Base-by-base conservation (phyloP, 2,888 invertebrate species). In the Trachelus troglodyta region DNA sequence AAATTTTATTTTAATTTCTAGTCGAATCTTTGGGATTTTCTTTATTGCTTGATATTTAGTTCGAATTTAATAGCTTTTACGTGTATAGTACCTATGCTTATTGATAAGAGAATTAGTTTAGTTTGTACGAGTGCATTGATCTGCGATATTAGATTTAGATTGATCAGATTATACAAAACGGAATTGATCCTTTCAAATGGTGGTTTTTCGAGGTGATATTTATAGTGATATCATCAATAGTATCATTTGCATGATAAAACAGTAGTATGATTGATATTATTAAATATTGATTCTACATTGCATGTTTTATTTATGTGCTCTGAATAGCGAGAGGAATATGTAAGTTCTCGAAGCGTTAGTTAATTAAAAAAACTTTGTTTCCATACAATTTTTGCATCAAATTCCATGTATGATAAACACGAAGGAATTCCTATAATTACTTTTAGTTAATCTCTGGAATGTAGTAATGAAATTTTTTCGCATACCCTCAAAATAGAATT, bases 271-370 rank as follows among this genome's bases (percentile, higher is more conserved):
- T 6, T 15, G 37, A 40, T 15, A 23, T 9, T 40, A 56, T 56
- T 56, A 56, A 15, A 56, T 23, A 56, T 56, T 23, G 9, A 56
- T 56, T 56, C 9, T 9, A 23, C 9, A 23, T 15, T 56, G 56
- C 56, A 15, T 81, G 84, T 81, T 85, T 84, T 82, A 81, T 78
- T 79, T 80, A 82, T 79, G 81, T 81, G 77, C 76, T 79, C 77
- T 34, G 71, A 31, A 76, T 71, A 76, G 77, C 75, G 15, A 73
- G 12, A 68, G 56, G 56, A 76, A 76, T 73, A 77, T 73, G 76
- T 77, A 76, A 69, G 34, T 83, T 84, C n/a, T 23, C 23, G 9
- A 56, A 56, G 23, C 23, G 9, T 56, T 23, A 9, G 56, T 56
- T 56, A 23, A 23, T 56, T 56, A 56, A 56, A 23, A 4, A 40